These are phyloP conservation scores for Marasmarcha lunaedactyla DNA, from an alignment of 2,888 invertebrate species.

Conservation along the genomic window DNA sequence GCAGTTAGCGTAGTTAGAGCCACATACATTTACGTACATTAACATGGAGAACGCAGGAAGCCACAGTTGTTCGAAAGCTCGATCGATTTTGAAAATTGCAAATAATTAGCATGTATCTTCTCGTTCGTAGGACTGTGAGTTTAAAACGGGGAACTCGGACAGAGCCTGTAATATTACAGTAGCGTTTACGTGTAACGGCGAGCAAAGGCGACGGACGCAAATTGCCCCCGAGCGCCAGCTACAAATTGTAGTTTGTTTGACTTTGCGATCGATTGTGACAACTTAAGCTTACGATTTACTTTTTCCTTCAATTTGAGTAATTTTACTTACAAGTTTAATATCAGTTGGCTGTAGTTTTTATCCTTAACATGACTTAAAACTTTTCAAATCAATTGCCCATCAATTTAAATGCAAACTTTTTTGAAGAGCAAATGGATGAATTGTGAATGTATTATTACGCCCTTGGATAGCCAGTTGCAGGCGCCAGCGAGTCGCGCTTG, in stretches of 20 bases:
- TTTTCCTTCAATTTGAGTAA: neutral
- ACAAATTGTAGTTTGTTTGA: conserved; percentile 49
- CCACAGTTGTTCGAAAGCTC: conserved; percentile 56
- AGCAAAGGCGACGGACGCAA: conserved; percentile 59
- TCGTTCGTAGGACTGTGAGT: conserved; percentile 53
- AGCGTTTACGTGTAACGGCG: conserved; percentile 67
- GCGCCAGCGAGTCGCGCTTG: conserved; percentile 41
- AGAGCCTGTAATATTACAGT: conserved; percentile 63
- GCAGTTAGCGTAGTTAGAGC: neutral
- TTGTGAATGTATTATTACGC: conserved; percentile 4
- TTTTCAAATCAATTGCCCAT: no score
- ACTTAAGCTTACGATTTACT: neutral
- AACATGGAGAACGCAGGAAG: conserved; percentile 51
- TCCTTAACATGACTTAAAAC: no score
- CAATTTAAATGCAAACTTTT: no score
- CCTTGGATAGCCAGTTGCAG: conserved; percentile 16
- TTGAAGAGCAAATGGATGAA: no score
- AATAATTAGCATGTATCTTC: conserved; percentile 66
- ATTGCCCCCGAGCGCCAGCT: conserved; percentile 60
- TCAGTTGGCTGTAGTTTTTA: no score
- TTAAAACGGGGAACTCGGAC: conserved; percentile 57
- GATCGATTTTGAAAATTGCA: conserved; percentile 69
- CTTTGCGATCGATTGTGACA: conserved; percentile 35
- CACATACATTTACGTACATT: neutral
- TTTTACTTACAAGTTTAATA: neutral